Evolutionary conservation across 35 echinoderm and acorn worm genomes (phyloP).

Genomic region (Holothuria glaberrima): DNA sequence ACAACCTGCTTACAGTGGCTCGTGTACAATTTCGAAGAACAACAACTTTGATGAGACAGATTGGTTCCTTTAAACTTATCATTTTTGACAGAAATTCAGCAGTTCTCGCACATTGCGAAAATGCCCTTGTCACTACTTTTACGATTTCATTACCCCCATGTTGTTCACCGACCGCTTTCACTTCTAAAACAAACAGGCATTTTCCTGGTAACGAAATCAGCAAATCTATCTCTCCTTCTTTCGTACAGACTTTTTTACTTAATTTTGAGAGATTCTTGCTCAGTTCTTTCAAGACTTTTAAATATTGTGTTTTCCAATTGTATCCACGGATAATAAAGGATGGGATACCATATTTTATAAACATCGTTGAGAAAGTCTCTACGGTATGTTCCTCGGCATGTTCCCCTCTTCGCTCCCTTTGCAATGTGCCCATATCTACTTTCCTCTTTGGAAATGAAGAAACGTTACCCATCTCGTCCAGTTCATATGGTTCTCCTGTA

Average conservation of each 20-base stretch:
- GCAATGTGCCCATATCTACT: background rate
- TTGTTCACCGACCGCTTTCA: conserved; percentile 25
- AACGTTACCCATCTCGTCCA: background rate
- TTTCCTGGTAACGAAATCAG: conserved; percentile 26
- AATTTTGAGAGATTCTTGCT: background rate
- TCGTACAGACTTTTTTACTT: background rate
- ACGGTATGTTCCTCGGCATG: background rate
- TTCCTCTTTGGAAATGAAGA: background rate
- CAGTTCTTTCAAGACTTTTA: background rate
- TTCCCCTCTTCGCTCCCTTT: background rate
- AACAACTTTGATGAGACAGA: conserved; percentile 24
- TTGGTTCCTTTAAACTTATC: background rate
- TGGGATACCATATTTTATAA: conserved; percentile 23
- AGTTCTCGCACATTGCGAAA: conserved; percentile 14
- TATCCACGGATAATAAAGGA: conserved; percentile 48
- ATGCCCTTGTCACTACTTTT: conserved; percentile 7
- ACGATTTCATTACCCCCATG: background rate
- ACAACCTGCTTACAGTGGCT: background rate
- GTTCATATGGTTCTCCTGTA: background rate
- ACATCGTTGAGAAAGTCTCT: background rate
- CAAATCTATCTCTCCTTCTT: conserved; percentile 30
- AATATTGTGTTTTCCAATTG: conserved; percentile 2
- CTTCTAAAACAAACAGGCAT: conserved; percentile 30
- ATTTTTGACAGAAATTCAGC: conserved; percentile 23
- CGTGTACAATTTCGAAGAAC: conserved; percentile 20